These are phyloP conservation scores for Fistularia tabacaria DNA, from an alignment of 2,797 vertebrate genomes.

Conservation along the genomic window DNA sequence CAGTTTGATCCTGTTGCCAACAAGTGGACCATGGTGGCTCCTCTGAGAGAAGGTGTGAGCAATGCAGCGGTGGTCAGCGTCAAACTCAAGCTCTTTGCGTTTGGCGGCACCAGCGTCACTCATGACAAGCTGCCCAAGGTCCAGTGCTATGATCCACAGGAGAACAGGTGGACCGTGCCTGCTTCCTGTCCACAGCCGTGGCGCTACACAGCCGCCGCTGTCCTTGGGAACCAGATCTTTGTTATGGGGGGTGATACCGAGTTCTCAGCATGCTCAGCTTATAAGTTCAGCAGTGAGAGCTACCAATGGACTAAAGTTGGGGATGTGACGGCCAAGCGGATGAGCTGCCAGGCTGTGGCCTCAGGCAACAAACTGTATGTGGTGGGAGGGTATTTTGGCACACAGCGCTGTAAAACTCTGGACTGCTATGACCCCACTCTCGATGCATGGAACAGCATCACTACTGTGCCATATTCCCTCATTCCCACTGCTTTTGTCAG, in stretches of 20 bases:
- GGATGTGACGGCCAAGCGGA: slow-evolving; percentile 95
- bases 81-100: slow-evolving; percentile 95
- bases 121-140: slow-evolving; percentile 98
- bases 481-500: slow-evolving; percentile 98
- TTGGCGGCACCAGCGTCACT: slow-evolving; percentile 93
- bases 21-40: slow-evolving; percentile 98
- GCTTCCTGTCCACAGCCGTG: slow-evolving; percentile 97
- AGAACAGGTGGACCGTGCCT: slow-evolving; percentile 95
- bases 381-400: slow-evolving; percentile 98
- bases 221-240: slow-evolving; percentile 97
- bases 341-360: slow-evolving; percentile 98
- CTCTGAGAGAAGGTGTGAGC: slow-evolving; percentile 93
- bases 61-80: slow-evolving; percentile 97
- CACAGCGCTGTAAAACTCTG: slow-evolving; percentile 96
- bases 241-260: slow-evolving; percentile 98
- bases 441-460: slow-evolving; percentile 97
- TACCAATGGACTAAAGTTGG: slow-evolving; percentile 99
- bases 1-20: slow-evolving; percentile 93
- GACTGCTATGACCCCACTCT: slow-evolving; percentile 96
- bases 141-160: slow-evolving; percentile 95
- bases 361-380: slow-evolving; percentile 98
- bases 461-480: slow-evolving; percentile 95
- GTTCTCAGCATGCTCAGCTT: slow-evolving; percentile 96
- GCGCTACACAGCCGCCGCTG: slow-evolving; percentile 97
- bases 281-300: slow-evolving; percentile 96